Evolutionary conservation across 2,888 invertebrate genomes (phyloP).

Genomic region (Entomobrya proxima): DNA sequence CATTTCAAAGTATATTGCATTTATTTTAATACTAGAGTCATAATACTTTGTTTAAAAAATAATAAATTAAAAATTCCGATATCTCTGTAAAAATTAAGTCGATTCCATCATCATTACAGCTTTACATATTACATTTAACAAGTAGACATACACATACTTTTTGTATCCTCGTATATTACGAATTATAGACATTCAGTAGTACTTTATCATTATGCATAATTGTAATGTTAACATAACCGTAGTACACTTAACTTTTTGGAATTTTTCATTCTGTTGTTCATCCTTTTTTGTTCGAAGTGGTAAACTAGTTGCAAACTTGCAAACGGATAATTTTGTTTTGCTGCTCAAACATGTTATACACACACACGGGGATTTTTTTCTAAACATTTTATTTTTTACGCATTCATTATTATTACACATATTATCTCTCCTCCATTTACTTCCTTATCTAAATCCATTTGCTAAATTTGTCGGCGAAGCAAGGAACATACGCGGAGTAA

Average conservation of each 20-base stretch:
- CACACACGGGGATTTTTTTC: not conserved
- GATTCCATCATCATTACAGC: conserved; percentile 68
- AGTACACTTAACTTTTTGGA: conserved; percentile 1
- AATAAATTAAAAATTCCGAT: conserved; percentile 72
- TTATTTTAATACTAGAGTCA: conserved; percentile 73
- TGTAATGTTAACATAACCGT: not conserved
- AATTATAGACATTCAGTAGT: not conserved
- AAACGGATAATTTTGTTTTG: not conserved
- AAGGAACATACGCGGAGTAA: conserved; percentile 65
- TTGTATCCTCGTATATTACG: conserved; percentile 31
- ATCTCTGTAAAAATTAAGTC: conserved; percentile 72
- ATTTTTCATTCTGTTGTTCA: conserved; percentile 2
- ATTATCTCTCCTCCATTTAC: not conserved
- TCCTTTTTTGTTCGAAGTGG: conserved; percentile 12
- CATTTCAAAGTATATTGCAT: conserved; percentile 69
- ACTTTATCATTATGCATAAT: not conserved
- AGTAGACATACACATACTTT: conserved; percentile 31
- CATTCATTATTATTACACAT: not conserved
- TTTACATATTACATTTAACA: conserved; percentile 41
- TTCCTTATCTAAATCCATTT: not conserved
- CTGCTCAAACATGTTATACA: conserved; percentile 50
- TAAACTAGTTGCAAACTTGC: not conserved
- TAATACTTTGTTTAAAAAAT: conserved; percentile 74
- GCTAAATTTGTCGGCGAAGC: conserved; percentile 45
- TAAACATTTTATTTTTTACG: not conserved